phyloP scores from a whole-genome alignment of 2,888 invertebrate species.

The Spisula subtruncata region DNA sequence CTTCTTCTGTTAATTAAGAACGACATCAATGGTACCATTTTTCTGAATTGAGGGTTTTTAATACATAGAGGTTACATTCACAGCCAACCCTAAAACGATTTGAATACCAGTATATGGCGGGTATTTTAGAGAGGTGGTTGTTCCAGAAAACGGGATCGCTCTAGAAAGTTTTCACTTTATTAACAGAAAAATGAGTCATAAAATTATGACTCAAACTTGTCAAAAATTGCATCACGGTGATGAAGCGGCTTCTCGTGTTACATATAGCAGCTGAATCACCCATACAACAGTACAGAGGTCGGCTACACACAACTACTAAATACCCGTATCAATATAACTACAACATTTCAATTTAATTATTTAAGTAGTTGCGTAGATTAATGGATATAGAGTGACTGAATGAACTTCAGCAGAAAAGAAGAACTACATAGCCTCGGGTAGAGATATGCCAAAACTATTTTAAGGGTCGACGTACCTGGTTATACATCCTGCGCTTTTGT shows the following conservation, averaged over 20 bases:
- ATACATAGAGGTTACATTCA: too few species aligned
- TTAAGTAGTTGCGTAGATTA: background rate
- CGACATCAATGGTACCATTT: too few species aligned
- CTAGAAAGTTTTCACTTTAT: too few species aligned
- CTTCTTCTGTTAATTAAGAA: too few species aligned
- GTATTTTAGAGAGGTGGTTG: too few species aligned
- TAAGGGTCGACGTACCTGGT: background rate
- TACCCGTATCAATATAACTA: constrained; percentile 34
- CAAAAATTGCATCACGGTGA: background rate
- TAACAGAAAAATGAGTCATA: background rate
- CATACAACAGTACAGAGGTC: background rate
- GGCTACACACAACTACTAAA: background rate
- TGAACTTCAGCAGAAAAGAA: constrained; percentile 3
- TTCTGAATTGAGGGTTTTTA: too few species aligned
- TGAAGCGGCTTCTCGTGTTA: background rate
- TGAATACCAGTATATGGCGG: too few species aligned
- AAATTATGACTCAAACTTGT: background rate
- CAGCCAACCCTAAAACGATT: too few species aligned
- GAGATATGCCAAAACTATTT: constrained; percentile 21
- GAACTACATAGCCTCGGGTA: constrained; percentile 24
- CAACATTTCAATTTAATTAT: constrained; percentile 16
- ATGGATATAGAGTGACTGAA: constrained; percentile 27
- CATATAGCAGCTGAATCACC: background rate
- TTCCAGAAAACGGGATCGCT: too few species aligned
- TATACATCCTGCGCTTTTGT: constrained; percentile 37